A percentile compares a stretch with the other conserved stretches of the same genome.
Conservation (phyloP, 2,797 vertebrate species). For the Morelia viridis region DNA sequence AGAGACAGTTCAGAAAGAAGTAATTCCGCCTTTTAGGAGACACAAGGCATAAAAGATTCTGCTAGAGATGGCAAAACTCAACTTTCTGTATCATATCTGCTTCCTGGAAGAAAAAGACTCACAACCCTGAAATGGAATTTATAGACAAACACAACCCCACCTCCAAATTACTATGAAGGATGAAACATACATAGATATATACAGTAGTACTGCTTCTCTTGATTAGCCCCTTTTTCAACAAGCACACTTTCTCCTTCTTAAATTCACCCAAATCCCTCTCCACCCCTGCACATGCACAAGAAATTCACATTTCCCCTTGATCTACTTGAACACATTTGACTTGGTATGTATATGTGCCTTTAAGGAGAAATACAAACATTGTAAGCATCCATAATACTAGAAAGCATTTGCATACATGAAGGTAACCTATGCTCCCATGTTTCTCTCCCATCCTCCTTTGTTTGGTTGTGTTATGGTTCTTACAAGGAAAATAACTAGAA, state of each 20-base stretch:
- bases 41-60: not conserved
- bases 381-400: not conserved
- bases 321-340: not conserved
- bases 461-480: not conserved
- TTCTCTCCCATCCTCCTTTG: not conserved
- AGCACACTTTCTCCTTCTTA: too few species aligned
- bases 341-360: not conserved
- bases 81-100: not conserved
- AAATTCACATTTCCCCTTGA: not conserved
- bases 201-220: not conserved
- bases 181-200: not conserved
- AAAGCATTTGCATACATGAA: not conserved
- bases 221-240: not conserved
- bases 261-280: not conserved
- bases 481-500: not conserved
- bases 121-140: not conserved
- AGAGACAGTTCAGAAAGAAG: not conserved
- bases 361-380: not conserved
- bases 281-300: not conserved
- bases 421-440: not conserved
- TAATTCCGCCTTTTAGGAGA: not conserved
- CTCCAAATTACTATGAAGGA: not conserved
- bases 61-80: not conserved
- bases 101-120: not conserved
- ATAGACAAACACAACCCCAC: not conserved